Evolutionary conservation across 53 echinoderm and acorn worm species (phyloP), one percentile per base, ranked within the genome.

Genomic region (Crossaster papposus): DNA sequence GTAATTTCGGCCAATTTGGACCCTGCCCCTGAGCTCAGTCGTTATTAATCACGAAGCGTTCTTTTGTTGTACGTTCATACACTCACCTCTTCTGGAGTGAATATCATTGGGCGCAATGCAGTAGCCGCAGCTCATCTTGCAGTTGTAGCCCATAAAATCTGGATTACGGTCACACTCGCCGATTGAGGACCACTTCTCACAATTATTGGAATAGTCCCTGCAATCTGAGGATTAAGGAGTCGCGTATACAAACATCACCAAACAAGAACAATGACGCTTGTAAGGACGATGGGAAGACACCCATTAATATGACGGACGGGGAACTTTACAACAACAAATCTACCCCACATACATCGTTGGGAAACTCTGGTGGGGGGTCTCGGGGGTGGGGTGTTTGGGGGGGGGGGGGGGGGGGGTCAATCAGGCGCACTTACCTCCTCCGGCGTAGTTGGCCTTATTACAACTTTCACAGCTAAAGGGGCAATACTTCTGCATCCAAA

Each of bases 401-500:
- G n/a, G n/a, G n/a, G n/a, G n/a, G n/a, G n/a, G n/a, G n/a, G n/a
- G n/a, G n/a, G n/a, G n/a, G n/a, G n/a, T n/a, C n/a, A n/a, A 65
- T 58, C 58, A 58, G 2, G 44, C 68, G 68, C 20, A 78, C 77
- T 55, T 29, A 80, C 89, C 58, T 63, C 90, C 90, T 9, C 63
- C 77, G 22, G 72, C 77, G 63, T 90, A 82, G 62, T 90, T 77
- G 24, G 71, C 82, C 53, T 83, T 82, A 34, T 90, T 90, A 15
- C 96, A 96, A 0, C 87, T 89, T 12, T 83, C 91, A 37, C 96
- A 96, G 90, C 95, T 96, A 28, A 89, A 91, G 14, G 96, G 92
- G 70, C 96, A 96, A 31, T 94, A 91, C 77, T 91, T 90, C 51
- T 92, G 90, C 96, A 96, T 95, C 95, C 95, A 96, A 1, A 91